Evolutionary conservation across 1,140 invertebrate species (phyloP).

Genomic region (Anadara kagoshimensis): DNA sequence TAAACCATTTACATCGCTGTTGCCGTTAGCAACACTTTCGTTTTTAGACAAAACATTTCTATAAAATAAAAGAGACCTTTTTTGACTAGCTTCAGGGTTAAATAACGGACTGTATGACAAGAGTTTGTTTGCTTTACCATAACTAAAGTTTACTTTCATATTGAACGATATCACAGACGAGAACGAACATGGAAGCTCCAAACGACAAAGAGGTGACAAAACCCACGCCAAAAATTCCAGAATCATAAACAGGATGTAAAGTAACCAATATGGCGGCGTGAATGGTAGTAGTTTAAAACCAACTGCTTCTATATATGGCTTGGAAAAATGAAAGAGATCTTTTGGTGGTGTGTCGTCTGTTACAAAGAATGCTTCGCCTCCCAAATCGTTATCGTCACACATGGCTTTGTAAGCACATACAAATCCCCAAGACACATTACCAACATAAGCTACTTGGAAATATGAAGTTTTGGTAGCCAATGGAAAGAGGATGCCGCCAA

Average conservation of each 20-base stretch:
- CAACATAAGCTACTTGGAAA: constrained; percentile 10
- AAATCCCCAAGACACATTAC: constrained; percentile 29
- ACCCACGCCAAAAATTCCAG: constrained; percentile 18
- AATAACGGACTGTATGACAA: constrained; percentile 19
- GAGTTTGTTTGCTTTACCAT: constrained; percentile 5
- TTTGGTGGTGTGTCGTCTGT: constrained; percentile 15
- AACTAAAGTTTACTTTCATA: constrained; percentile 15
- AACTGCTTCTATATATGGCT: constrained; percentile 12
- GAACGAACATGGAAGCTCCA: not conserved
- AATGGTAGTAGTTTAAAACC: constrained; percentile 2
- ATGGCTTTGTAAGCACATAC: constrained; percentile 18
- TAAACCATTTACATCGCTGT: no score
- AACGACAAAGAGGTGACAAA: not conserved
- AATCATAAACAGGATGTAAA: not conserved
- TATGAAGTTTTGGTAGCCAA: constrained; percentile 4
- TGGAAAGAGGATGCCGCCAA: not conserved
- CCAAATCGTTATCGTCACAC: not conserved
- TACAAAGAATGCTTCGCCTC: constrained; percentile 22
- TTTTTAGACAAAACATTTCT: not conserved
- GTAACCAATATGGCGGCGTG: constrained; percentile 8
- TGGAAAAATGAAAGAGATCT: constrained; percentile 9
- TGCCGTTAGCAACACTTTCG: no score
- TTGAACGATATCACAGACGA: constrained; percentile 1
- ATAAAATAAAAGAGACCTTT: constrained; percentile 5
- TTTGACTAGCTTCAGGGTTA: constrained; percentile 1